Percentiles rank a stretch among this genome's conserved stretches.
Evolutionary conservation across 1,140 invertebrate genomes (phyloP).

Genomic region (Berghia stephanieae): DNA sequence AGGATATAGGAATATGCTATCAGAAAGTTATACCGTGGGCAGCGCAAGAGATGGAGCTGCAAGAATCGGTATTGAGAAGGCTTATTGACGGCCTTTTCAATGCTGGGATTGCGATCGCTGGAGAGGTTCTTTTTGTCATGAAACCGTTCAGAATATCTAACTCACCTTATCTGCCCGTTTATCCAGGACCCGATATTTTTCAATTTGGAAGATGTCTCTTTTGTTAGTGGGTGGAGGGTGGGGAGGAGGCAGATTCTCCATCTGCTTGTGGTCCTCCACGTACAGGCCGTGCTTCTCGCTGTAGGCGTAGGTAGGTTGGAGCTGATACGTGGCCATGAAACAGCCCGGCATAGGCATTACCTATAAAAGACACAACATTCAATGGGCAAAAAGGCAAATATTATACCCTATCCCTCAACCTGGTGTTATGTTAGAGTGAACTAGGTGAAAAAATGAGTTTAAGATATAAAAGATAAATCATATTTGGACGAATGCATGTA

Average conservation of each 20-base stretch:
- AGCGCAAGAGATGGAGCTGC: neutral
- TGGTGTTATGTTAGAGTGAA: too few relatives aligned
- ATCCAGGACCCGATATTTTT: conserved; percentile 37
- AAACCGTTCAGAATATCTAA: neutral
- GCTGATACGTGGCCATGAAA: conserved; percentile 45
- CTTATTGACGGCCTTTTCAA: neutral
- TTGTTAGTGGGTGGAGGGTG: conserved; percentile 38
- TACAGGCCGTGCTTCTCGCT: conserved; percentile 37
- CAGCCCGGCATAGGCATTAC: conserved; percentile 29
- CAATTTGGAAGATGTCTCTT: conserved; percentile 39
- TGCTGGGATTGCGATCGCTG: neutral
- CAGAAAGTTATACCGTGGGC: too few relatives aligned
- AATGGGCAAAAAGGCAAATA: too few relatives aligned
- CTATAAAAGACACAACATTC: too few relatives aligned
- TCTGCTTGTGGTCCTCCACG: conserved; percentile 39
- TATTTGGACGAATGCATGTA: too few relatives aligned
- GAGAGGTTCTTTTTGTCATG: neutral
- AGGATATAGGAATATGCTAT: too few relatives aligned
- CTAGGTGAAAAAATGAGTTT: too few relatives aligned
- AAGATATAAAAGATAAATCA: too few relatives aligned
- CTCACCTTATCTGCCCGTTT: conserved; percentile 41
- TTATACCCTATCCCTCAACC: too few relatives aligned
- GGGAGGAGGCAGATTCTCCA: conserved; percentile 39
- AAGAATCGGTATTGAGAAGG: too few relatives aligned
- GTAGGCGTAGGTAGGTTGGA: conserved; percentile 40